Evolutionary conservation across 2,797 vertebrate species (phyloP).

Genomic region (Crocidura indochinensis): DNA sequence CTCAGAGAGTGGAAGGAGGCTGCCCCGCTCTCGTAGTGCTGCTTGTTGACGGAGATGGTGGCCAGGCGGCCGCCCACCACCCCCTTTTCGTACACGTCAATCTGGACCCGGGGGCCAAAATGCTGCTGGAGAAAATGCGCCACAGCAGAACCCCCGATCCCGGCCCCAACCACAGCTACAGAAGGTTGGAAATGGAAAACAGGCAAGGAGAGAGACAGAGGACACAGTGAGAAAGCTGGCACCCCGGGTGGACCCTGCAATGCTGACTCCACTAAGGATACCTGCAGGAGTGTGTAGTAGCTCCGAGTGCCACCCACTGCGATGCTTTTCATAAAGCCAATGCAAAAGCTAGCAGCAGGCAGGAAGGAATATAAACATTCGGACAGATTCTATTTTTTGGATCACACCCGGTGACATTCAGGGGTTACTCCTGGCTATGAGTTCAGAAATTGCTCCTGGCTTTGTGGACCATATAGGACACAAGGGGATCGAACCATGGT

Average conservation of each 20-base stretch:
- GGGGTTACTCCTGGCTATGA: too few species aligned
- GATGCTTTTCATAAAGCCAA: conserved; percentile 2
- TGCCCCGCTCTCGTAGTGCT: conserved; percentile 96
- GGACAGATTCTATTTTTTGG: not conserved
- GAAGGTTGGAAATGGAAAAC: conserved; percentile 17
- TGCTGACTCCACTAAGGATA: not conserved
- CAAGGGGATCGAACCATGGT: too few species aligned
- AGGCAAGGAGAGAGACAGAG: conserved; percentile 40
- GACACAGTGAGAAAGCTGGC: not conserved
- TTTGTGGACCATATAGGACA: too few species aligned
- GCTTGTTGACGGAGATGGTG: conserved; percentile 96
- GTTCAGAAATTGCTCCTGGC: too few species aligned
- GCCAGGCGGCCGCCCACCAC: conserved; percentile 95
- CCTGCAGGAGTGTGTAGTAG: not conserved
- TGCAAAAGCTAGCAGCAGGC: not conserved
- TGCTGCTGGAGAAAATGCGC: conserved; percentile 97
- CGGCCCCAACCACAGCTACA: conserved; percentile 96
- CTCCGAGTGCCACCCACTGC: not conserved
- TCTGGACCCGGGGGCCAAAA: conserved; percentile 96
- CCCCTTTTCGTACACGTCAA: conserved; percentile 96
- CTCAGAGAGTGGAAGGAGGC: conserved; percentile 97
- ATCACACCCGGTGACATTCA: too few species aligned
- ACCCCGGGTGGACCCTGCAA: not conserved
- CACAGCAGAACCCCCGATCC: conserved; percentile 96
- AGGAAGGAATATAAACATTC: conserved; percentile 28